phyloP scores from a whole-genome alignment of 2,888 invertebrate genomes.

The Dolichopus griseipennis region DNA sequence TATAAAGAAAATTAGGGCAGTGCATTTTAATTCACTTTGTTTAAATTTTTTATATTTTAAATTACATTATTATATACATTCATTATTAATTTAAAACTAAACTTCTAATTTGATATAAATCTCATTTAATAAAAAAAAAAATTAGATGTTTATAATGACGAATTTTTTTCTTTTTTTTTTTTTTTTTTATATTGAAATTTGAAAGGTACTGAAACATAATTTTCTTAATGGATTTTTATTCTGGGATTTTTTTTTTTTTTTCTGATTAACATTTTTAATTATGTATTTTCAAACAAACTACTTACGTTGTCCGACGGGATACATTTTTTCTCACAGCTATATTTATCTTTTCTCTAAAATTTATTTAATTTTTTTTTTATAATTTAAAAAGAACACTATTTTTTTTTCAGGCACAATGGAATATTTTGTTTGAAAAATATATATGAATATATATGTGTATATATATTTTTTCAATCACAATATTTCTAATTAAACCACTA shows the following conservation, averaged over 20 bases:
- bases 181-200: too few species aligned
- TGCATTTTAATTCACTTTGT: neutral
- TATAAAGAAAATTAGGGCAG: neutral
- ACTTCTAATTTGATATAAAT: neutral
- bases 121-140: too few species aligned
- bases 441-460: constrained; percentile 19
- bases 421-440: constrained; percentile 22
- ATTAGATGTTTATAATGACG: neutral
- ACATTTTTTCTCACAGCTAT: constrained; percentile 45
- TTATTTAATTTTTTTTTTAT: constrained; percentile 20
- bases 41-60: neutral
- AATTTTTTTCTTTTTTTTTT: too few species aligned
- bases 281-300: constrained; percentile 27
- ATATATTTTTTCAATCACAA: constrained; percentile 26
- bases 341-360: constrained; percentile 14
- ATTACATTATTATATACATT: neutral
- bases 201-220: too few species aligned
- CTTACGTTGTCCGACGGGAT: constrained; percentile 62
- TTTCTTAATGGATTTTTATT: too few species aligned
- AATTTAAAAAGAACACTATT: constrained; percentile 23
- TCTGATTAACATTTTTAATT: neutral
- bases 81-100: neutral
- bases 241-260: too few species aligned
- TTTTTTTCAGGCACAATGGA: constrained; percentile 23
- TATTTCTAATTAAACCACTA: constrained; percentile 24